A percentile compares a stretch with the other conserved stretches of the same genome.
phyloP scores from a whole-genome alignment of 2,888 invertebrate genomes.

The Tenodera sinensis region DNA sequence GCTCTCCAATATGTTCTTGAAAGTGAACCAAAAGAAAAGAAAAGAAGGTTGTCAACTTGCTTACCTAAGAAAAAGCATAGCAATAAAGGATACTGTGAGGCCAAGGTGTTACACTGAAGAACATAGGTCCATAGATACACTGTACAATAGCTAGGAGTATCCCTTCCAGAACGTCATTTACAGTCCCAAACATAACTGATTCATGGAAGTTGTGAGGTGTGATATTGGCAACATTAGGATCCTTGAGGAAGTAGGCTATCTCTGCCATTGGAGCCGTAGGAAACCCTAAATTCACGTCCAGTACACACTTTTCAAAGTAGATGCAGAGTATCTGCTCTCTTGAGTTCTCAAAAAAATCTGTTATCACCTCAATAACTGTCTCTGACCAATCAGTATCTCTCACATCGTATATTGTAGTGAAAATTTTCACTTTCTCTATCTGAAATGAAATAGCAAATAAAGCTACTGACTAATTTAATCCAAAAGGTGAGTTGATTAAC shows the following conservation, averaged over 20 bases:
- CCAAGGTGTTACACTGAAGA: slow-evolving; percentile 70
- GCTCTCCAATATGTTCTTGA: too few species aligned
- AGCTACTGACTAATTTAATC: too few species aligned
- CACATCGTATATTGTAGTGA: slow-evolving; percentile 72
- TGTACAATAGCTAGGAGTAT: slow-evolving; percentile 61
- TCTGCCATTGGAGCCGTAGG: slow-evolving; percentile 61
- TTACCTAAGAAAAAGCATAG: background rate
- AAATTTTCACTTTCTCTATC: slow-evolving; percentile 55
- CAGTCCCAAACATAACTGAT: slow-evolving; percentile 41
- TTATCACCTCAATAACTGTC: slow-evolving; percentile 56
- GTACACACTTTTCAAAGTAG: slow-evolving; percentile 52
- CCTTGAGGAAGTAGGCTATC: slow-evolving; percentile 63
- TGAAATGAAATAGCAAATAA: slow-evolving; percentile 24
- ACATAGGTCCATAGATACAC: slow-evolving; percentile 67
- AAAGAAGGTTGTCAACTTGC: too few species aligned
- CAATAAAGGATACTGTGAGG: slow-evolving; percentile 67
- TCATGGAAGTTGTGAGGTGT: slow-evolving; percentile 65
- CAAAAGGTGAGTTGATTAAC: too few species aligned
- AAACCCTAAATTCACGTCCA: slow-evolving; percentile 55
- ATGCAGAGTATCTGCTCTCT: slow-evolving; percentile 56
- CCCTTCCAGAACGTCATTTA: slow-evolving; percentile 37
- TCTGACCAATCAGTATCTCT: slow-evolving; percentile 72
- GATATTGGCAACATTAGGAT: slow-evolving; percentile 52
- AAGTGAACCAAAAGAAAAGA: too few species aligned
- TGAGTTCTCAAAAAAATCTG: slow-evolving; percentile 61